Percentiles rank a stretch among this genome's conserved stretches.
These are phyloP conservation scores for Choristoneura fumiferana DNA, from an alignment of 1,140 invertebrate genomes.

Conservation along the genomic window DNA sequence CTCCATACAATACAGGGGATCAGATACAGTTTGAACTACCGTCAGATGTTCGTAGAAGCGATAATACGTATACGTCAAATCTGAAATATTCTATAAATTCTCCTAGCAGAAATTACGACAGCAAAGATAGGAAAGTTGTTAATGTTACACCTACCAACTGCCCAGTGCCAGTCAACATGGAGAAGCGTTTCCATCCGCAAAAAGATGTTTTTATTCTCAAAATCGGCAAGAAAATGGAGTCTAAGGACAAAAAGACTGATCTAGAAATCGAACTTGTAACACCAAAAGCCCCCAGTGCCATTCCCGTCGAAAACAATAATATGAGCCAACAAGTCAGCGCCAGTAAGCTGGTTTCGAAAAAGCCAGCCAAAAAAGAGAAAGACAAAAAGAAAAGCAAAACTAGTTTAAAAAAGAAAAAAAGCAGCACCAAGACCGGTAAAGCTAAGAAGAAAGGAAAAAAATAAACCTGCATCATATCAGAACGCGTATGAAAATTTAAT, in stretches of 20 bases:
- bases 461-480: neutral
- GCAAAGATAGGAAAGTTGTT: conserved; percentile 54
- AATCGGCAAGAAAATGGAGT: conserved; percentile 70
- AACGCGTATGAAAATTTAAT: neutral
- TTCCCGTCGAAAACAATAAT: conserved; percentile 23
- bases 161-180: conserved; percentile 54
- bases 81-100: conserved; percentile 59
- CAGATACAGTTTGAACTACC: conserved; percentile 68
- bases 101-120: conserved; percentile 38
- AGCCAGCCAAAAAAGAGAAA: conserved; percentile 15
- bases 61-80: conserved; percentile 53
- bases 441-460: conserved; percentile 16
- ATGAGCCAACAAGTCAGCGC: neutral
- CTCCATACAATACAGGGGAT: conserved; percentile 57
- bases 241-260: conserved; percentile 69
- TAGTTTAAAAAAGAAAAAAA: conserved; percentile 5
- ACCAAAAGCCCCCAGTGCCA: conserved; percentile 48
- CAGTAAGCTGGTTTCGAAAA: neutral
- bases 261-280: conserved; percentile 69
- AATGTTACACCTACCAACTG: conserved; percentile 65
- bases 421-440: neutral
- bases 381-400: conserved; percentile 17
- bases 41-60: conserved; percentile 37
- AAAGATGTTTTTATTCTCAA: conserved; percentile 72
- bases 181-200: conserved; percentile 52